Base-by-base conservation (phyloP, 2,888 invertebrate species). In the Teinopalpus imperialis region DNA sequence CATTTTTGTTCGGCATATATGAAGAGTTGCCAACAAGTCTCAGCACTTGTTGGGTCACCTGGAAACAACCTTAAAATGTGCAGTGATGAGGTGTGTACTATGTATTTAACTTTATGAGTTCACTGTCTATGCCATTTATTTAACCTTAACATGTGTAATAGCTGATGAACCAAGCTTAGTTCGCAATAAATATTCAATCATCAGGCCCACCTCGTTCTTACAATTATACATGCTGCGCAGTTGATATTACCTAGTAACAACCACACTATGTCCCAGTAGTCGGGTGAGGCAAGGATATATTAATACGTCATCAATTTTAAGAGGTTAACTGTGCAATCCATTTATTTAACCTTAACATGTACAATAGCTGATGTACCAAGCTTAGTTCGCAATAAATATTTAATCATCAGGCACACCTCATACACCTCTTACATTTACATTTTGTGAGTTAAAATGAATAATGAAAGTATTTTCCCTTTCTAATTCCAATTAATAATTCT, bases 401-500 rank as follows among this genome's bases (percentile, higher is more conserved):
- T 5, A 32, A 32, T n/a, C n/a, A n/a, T n/a, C n/a, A n/a, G n/a
- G n/a, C n/a, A 13, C 9, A 20, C 2, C 9, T n/a, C 18, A 9
- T 4, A 20, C 6, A 18, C 18, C 18, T 16, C 10, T 20, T 18
- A 40, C 14, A 14, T 40, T 43, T 20, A 20, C 13, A 20, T 34
- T 34, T 26, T 10, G 40, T 23, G 14, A 34, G 26, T 26, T 18
- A 34, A 26, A 27, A 36, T 36, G 30, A 43, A 27, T 21, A 35
- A 32, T 24, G 10, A 12, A 42, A 35, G 20, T 14, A 20, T 43
- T 24, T 20, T 27, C 10, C 24, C 12, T 13, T 20, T 26, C 6
- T 13, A 35, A 21, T 42, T 42, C 8, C 9, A 18, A 42, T 35
- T 29, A 43, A 23, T 35, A 35, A 29, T 36, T 36, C 12, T 16